Evolutionary conservation across 53 echinoderm and acorn worm genomes (phyloP), one percentile per base, ranked within the genome.

Genomic region (Luidia sarsii): DNA sequence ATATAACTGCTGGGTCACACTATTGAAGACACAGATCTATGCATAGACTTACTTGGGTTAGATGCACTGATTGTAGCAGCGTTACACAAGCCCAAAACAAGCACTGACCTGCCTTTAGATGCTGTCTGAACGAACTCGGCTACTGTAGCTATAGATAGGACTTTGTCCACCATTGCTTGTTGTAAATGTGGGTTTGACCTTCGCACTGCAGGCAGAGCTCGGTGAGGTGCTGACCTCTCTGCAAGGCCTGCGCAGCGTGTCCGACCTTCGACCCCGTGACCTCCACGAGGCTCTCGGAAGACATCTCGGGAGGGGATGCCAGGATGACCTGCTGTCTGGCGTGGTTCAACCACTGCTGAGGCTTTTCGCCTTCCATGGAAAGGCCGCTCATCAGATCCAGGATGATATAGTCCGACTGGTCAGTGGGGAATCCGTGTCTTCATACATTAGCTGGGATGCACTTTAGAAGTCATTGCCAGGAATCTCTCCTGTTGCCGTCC

Each of bases 321-420:
- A 57, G 19, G 60, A 7, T 23, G 27, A 39, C 51, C 64, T 24
- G 8, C 36, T 83, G 31, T 16, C 15, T 5, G 71, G 63, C 41
- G 51, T 83, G 20, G 23, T 83, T 14, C 59, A 39, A 70, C 71
- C 71, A 1, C 61, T 83, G 49, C 43, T 60, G 22, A 70, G 61
- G 67, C 33, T 83, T 15, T 53, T 70, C n/a, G 46, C 50, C 15
- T 35, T 83, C 48, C 32, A 62, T 22, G 62, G 61, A 51, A 70
- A 49, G 19, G 67, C 19, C 8, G 54, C 33, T 0, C 50, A 10
- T 19, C 51, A 50, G 9, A 21, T 61, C 5, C 15, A 71, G 67
- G 59, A 60, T 9, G 61, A 83, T 28, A 62, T 83, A 34, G 36
- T 71, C 48, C 20, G 14, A 14, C 19, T 70, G 71, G 83, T 83